A percentile compares a stretch with the other conserved stretches of the same genome.
phyloP scores from a whole-genome alignment of 1,140 invertebrate species.

The Penaeus vannamei region DNA sequence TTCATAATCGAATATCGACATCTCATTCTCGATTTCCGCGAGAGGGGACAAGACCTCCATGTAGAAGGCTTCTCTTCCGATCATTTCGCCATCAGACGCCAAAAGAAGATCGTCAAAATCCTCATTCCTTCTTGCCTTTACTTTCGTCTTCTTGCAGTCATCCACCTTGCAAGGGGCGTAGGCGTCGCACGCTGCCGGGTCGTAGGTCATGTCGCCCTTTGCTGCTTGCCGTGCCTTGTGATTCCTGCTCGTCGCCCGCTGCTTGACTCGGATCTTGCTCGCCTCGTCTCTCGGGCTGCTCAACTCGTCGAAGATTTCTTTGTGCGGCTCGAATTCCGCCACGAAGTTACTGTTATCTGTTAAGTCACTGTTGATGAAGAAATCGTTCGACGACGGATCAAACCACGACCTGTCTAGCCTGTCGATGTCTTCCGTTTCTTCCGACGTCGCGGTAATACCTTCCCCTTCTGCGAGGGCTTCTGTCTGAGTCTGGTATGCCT shows the following conservation, averaged over 20 bases:
- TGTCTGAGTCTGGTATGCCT: too few relatives aligned
- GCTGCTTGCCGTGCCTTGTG: not conserved
- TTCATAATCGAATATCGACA: constrained; percentile 42
- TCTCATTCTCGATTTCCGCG: not conserved
- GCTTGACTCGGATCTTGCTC: not conserved
- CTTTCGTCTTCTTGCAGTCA: too few relatives aligned
- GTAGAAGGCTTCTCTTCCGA: not conserved
- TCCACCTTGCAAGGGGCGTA: constrained; percentile 25
- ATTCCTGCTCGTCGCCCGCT: not conserved
- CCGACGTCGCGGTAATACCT: too few relatives aligned
- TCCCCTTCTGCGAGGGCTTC: too few relatives aligned
- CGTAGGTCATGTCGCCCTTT: not conserved
- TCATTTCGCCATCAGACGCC: not conserved
- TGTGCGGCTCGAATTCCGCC: too few relatives aligned
- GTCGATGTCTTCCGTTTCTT: too few relatives aligned
- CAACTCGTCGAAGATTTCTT: not conserved
- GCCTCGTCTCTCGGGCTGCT: not conserved
- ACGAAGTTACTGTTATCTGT: too few relatives aligned
- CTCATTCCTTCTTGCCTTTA: not conserved
- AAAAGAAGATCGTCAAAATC: not conserved
- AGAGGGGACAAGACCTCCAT: constrained; percentile 13
- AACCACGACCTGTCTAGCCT: constrained; percentile 48
- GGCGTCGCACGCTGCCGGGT: constrained; percentile 27
- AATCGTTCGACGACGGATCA: constrained; percentile 41
- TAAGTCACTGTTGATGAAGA: constrained; percentile 30